Conservation (phyloP, 2,113 vertebrate species). For the Ceyx cyanopectus region DNA sequence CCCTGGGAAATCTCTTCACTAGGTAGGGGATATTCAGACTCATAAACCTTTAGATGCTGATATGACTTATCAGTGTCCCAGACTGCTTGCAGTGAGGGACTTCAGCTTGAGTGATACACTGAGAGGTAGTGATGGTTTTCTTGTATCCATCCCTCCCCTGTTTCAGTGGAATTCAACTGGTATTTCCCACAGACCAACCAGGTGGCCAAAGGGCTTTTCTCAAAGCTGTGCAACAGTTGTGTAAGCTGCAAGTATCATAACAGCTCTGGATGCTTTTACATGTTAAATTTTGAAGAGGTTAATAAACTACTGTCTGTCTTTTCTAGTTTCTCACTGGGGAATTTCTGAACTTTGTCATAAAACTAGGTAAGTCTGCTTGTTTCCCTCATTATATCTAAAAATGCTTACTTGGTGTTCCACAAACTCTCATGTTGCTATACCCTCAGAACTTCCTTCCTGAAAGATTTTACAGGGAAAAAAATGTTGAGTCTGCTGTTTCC, state of each 20-base stretch:
- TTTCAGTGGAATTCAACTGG: neutral
- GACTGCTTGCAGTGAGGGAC: neutral
- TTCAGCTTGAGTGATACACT: neutral
- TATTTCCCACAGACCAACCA: neutral
- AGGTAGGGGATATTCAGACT: neutral
- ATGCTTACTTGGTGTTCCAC: neutral
- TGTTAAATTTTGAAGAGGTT: neutral
- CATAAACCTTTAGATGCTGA: neutral
- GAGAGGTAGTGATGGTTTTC: neutral
- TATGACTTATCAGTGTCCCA: neutral
- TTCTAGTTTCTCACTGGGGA: constrained; percentile 78
- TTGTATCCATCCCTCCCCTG: neutral
- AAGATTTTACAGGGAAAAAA: neutral
- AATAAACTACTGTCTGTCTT: constrained; percentile 21
- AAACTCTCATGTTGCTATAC: neutral
- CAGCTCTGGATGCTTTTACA: neutral
- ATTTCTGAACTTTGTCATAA: constrained; percentile 77
- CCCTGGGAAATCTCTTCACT: neutral
- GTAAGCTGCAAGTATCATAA: neutral
- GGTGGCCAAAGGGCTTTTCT: neutral
- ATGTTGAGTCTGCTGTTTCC: neutral
- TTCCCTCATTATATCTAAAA: neutral
- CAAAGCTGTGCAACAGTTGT: neutral
- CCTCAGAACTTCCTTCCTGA: constrained; percentile 33
- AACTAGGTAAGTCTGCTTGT: constrained; percentile 76